Conservation (phyloP, 2,797 vertebrate species). For the Dicrostonyx torquatus region DNA sequence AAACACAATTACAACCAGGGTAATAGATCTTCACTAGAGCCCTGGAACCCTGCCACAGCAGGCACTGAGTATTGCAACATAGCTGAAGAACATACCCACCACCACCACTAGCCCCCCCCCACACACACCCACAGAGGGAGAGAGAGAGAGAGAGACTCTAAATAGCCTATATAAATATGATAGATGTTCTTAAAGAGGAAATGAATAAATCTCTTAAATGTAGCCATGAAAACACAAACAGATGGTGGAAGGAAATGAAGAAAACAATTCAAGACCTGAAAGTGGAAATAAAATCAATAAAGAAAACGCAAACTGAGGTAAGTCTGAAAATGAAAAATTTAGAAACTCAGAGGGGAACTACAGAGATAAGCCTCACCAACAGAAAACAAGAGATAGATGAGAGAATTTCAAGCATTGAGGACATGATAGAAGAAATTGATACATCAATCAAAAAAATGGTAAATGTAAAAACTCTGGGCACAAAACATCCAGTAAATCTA, state of each 20-base stretch:
- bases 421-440: not conserved
- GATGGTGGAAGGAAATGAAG: not conserved
- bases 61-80: not conserved
- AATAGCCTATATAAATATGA: not conserved
- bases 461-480: not conserved
- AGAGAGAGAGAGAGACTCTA: not conserved
- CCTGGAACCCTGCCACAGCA: not conserved
- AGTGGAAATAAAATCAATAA: not conserved
- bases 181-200: not conserved
- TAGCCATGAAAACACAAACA: not conserved
- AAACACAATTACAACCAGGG: not conserved
- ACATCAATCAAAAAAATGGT: not conserved
- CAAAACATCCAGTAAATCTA: not conserved
- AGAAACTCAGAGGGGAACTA: not conserved
- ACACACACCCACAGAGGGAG: not conserved
- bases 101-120: no score
- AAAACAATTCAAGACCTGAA: not conserved
- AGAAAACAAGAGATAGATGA: not conserved
- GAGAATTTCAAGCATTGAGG: not conserved
- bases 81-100: not conserved
- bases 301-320: not conserved
- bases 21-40: not conserved
- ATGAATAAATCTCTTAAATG: not conserved
- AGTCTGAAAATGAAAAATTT: not conserved
- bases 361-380: not conserved